Conservation (phyloP, 2,113 vertebrate species). For the Notarius lentiginosus region DNA sequence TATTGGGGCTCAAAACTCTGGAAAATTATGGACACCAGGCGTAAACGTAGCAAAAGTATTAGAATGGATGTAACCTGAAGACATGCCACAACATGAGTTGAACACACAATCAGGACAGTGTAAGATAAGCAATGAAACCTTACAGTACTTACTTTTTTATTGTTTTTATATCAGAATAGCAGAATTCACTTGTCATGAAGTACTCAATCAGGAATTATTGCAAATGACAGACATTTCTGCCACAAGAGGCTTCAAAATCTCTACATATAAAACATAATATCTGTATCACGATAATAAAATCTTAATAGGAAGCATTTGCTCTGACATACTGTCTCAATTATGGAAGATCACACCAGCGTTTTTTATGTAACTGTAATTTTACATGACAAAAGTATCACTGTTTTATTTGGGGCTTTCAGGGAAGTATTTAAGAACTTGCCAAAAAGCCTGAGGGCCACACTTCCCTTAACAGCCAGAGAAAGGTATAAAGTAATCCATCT, state of each 20-base stretch:
- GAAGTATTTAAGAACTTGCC: not conserved
- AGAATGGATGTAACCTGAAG: not conserved
- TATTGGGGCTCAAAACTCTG: too few species aligned
- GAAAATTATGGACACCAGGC: too few species aligned
- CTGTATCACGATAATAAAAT: not conserved
- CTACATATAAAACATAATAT: not conserved
- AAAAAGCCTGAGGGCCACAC: constrained; percentile 16
- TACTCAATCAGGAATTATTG: constrained; percentile 18
- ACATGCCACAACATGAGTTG: not conserved
- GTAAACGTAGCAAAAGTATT: too few species aligned
- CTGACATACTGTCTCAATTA: constrained; percentile 7
- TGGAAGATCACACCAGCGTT: not conserved
- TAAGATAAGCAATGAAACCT: not conserved
- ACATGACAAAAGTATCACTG: not conserved
- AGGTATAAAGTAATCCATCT: constrained; percentile 42
- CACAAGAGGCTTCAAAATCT: constrained; percentile 6
- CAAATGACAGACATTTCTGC: not conserved
- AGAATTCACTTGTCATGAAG: constrained; percentile 15
- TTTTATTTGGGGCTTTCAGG: not conserved
- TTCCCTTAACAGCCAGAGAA: constrained; percentile 12
- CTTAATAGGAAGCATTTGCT: constrained; percentile 9
- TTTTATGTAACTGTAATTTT: constrained; percentile 18
- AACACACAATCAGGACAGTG: not conserved
- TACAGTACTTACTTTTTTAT: not conserved
- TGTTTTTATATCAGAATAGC: not conserved